Evolutionary conservation across 2,888 invertebrate species (phyloP), one percentile per base, ranked within the genome.

Genomic region (Galerucella nymphaeae): DNA sequence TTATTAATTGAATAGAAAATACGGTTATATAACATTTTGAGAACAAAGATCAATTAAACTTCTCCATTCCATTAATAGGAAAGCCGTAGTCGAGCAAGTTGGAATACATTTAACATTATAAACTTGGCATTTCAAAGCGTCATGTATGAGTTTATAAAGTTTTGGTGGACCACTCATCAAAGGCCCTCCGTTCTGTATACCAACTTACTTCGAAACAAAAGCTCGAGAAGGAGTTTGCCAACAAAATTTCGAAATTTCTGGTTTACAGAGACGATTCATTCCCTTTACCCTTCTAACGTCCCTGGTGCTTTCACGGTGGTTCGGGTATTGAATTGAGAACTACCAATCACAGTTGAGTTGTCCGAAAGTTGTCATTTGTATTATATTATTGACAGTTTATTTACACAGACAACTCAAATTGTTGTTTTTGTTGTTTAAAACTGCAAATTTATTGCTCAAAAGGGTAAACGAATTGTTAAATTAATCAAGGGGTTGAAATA

Each of bases 91-190:
- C 70, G 65, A 73, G 74, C 76, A 73, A 76, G 74, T 75, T 72
- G 73, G 73, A 76, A 76, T 75, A 76, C 75, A 77, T 75, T 76
- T 74, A 77, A 76, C 77, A 77, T 77, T 76, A 77, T 75, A 77
- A 78, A 78, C 78, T 78, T 77, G 74, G 76, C 72, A 75, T 78
- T 75, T 77, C 75, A 76, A 75, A 77, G 78, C 75, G 74, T 74
- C 78, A 75, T 74, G 75, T 78, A 77, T 78, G 77, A 78, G 78
- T 80, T 75, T 73, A 75, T 75, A 76, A 78, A 80, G 79, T 80
- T 80, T 78, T 75, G 75, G 79, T 79, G 79, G 81, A 80, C 81
- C 76, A 80, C 78, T 78, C 80, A 79, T 81, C 80, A 79, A 80
- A 81, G 79, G 73, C 68, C 77, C 76, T 58, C 59, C 72, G 66